Conservation (phyloP, 1,140 invertebrate species). For the Thaumatotibia leucotreta region DNA sequence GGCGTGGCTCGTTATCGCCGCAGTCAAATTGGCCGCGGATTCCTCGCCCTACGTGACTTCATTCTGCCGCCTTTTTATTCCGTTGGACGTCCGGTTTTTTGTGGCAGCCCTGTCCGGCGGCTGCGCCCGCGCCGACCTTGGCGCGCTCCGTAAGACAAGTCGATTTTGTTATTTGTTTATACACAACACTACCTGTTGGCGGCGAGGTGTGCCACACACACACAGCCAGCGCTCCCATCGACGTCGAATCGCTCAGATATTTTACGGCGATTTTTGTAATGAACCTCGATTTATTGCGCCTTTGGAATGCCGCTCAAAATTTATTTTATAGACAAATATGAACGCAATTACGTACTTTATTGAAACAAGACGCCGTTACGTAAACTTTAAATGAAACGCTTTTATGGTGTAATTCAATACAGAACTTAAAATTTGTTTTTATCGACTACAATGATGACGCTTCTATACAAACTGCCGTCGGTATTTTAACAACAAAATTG, state of each 20-base stretch:
- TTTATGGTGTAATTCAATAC: background rate
- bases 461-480: background rate
- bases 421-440: background rate
- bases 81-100: constrained; percentile 5
- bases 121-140: constrained; percentile 55
- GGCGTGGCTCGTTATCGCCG: background rate
- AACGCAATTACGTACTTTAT: constrained; percentile 56
- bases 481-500: background rate
- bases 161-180: constrained; percentile 76
- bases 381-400: background rate
- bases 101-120: constrained; percentile 16
- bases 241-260: constrained; percentile 56
- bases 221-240: constrained; percentile 34
- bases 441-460: background rate
- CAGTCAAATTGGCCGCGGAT: constrained; percentile 4
- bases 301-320: constrained; percentile 55
- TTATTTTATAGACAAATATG: constrained; percentile 57
- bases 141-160: constrained; percentile 65
- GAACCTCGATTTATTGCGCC: constrained; percentile 66
- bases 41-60: background rate
- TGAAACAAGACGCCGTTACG: constrained; percentile 41
- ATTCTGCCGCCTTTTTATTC: background rate
- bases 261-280: constrained; percentile 71
- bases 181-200: constrained; percentile 72
- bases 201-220: constrained; percentile 41